A percentile compares a stretch with the other conserved stretches of the same genome.
These are phyloP conservation scores for Oncorhynchus tshawytscha DNA, from an alignment of 2,113 vertebrate species.

Conservation along the genomic window DNA sequence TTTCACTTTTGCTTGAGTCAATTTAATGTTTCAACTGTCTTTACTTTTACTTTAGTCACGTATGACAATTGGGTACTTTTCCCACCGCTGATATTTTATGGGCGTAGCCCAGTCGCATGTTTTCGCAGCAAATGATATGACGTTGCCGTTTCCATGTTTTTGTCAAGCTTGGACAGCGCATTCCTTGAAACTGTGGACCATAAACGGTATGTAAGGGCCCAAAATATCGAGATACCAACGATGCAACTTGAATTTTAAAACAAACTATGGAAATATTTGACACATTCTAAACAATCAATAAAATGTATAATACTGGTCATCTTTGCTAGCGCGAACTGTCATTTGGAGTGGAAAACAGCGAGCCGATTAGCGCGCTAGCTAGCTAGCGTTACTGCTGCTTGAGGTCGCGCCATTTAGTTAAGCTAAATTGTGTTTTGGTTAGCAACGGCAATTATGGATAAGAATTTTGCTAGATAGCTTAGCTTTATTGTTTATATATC, in stretches of 20 bases:
- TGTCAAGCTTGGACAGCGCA: constrained; percentile 30
- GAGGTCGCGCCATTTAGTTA: background rate
- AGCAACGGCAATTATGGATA: too few relatives aligned
- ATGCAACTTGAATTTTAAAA: background rate
- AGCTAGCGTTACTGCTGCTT: background rate
- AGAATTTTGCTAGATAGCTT: too few relatives aligned
- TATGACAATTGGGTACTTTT: too few relatives aligned
- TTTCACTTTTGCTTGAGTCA: too few relatives aligned
- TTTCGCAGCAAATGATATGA: background rate
- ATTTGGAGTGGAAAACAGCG: background rate
- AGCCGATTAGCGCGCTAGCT: background rate
- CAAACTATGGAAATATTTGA: background rate
- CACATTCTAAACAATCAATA: background rate
- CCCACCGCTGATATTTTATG: background rate
- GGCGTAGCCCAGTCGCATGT: constrained; percentile 37
- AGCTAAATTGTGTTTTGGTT: too few relatives aligned
- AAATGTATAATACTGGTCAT: background rate
- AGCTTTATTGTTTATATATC: too few relatives aligned
- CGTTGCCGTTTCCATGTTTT: constrained; percentile 66
- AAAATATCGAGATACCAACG: background rate
- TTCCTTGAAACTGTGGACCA: background rate
- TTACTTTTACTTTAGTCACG: too few relatives aligned
- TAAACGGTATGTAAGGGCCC: background rate
- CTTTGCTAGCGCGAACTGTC: background rate
- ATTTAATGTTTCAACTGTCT: too few relatives aligned